phyloP scores from a whole-genome alignment of 1,140 invertebrate species.

The Procambarus clarkii region DNA sequence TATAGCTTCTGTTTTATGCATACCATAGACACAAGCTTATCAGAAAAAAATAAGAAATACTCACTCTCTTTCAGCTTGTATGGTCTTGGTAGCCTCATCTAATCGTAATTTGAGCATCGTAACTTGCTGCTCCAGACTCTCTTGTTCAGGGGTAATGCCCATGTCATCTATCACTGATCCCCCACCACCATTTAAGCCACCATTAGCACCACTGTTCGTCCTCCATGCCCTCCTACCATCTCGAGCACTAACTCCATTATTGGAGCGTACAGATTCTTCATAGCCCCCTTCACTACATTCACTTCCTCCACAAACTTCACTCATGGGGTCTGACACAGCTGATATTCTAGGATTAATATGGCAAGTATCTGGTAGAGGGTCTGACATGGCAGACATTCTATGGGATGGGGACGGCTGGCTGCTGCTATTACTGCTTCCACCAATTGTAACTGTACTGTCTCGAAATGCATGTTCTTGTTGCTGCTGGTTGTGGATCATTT shows the following conservation, averaged over 20 bases:
- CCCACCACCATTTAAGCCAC: conserved; percentile 23
- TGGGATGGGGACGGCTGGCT: conserved; percentile 69
- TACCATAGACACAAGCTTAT: too few relatives aligned
- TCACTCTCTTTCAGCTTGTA: conserved; percentile 85
- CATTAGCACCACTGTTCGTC: conserved; percentile 34
- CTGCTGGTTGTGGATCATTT: conserved; percentile 30
- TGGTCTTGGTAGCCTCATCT: conserved; percentile 85
- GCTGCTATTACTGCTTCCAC: conserved; percentile 61
- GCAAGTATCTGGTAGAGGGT: conserved; percentile 67
- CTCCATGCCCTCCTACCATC: conserved; percentile 30
- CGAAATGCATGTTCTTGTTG: conserved; percentile 24
- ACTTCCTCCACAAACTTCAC: conserved; percentile 57
- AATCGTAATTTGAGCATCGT: conserved; percentile 83
- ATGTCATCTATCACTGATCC: conserved; percentile 59
- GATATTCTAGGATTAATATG: conserved; percentile 66
- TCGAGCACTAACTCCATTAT: neutral
- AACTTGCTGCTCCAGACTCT: conserved; percentile 80
- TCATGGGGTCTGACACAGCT: conserved; percentile 67
- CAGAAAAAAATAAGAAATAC: conserved; percentile 71
- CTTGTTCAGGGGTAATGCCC: conserved; percentile 77
- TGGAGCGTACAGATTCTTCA: conserved; percentile 17
- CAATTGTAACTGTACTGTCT: conserved; percentile 19
- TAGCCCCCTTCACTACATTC: conserved; percentile 53
- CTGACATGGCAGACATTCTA: conserved; percentile 68
- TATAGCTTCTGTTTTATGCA: too few relatives aligned